Percentiles rank a stretch among this genome's conserved stretches.
Conservation (phyloP, 2,113 vertebrate genomes). For the Prionailurus viverrinus region DNA sequence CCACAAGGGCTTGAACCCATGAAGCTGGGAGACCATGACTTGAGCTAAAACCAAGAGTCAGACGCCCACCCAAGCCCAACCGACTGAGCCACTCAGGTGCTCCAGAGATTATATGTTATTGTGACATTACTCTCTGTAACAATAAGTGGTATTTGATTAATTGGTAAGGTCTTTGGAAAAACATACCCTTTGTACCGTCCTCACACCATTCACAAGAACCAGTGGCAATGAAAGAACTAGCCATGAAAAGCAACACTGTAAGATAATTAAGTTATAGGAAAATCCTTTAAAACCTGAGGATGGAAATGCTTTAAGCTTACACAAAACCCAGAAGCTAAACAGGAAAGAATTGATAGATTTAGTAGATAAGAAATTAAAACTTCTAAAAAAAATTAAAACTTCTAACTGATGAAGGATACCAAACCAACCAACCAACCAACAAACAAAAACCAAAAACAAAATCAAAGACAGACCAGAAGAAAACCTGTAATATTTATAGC, state of each 20-base stretch:
- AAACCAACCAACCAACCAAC: too few species aligned
- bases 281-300: neutral
- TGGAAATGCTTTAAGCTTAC: neutral
- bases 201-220: neutral
- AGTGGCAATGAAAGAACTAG: neutral
- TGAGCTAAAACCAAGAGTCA: too few species aligned
- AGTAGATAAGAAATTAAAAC: constrained; percentile 34
- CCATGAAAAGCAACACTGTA: neutral
- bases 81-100: too few species aligned
- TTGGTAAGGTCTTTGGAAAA: neutral
- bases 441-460: neutral
- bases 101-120: neutral
- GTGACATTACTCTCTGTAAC: neutral
- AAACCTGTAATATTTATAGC: neutral
- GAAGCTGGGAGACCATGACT: too few species aligned
- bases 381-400: constrained; percentile 39
- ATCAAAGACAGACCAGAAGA: neutral
- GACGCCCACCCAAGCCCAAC: too few species aligned
- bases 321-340: neutral
- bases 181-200: neutral
- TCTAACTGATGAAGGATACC: neutral
- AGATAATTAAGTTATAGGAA: neutral
- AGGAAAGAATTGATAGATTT: neutral
- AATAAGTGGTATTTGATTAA: neutral
- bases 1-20: too few species aligned